These are phyloP conservation scores for Cuculus canorus DNA, from an alignment of 2,797 vertebrate species.

Conservation along the genomic window DNA sequence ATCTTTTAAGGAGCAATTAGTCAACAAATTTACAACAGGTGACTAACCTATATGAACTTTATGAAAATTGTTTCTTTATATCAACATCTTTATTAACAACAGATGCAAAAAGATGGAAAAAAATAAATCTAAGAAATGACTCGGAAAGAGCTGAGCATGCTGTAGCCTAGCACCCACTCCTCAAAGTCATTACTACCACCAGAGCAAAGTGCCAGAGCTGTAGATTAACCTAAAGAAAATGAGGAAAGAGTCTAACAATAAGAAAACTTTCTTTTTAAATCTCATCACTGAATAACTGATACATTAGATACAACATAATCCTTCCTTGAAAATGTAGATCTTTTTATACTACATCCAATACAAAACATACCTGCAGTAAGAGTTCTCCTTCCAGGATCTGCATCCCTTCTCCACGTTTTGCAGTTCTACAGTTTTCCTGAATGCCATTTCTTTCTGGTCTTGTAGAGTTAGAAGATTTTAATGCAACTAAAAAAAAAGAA, in stretches of 20 bases:
- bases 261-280: not conserved
- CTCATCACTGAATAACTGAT: not conserved
- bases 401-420: slow-evolving; percentile 62
- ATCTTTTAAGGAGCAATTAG: not conserved
- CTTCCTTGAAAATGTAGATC: not conserved
- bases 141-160: not conserved
- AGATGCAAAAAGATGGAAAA: not conserved
- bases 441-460: slow-evolving; percentile 72
- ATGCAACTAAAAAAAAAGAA: slow-evolving; percentile 73
- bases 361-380: slow-evolving; percentile 79
- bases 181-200: not conserved
- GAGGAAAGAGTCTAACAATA: not conserved
- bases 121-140: not conserved
- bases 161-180: not conserved
- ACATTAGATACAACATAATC: not conserved
- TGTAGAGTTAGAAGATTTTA: slow-evolving; percentile 74
- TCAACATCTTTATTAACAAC: not conserved
- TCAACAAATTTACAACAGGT: not conserved
- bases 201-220: not conserved
- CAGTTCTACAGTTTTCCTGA: slow-evolving; percentile 64
- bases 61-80: not conserved
- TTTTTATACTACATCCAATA: not conserved
- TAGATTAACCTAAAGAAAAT: not conserved
- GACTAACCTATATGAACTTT: not conserved
- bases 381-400: slow-evolving; percentile 82